A percentile compares a stretch with the other conserved stretches of the same genome.
These are phyloP conservation scores for Tachina fera DNA, from an alignment of 2,888 invertebrate genomes.

Conservation along the genomic window DNA sequence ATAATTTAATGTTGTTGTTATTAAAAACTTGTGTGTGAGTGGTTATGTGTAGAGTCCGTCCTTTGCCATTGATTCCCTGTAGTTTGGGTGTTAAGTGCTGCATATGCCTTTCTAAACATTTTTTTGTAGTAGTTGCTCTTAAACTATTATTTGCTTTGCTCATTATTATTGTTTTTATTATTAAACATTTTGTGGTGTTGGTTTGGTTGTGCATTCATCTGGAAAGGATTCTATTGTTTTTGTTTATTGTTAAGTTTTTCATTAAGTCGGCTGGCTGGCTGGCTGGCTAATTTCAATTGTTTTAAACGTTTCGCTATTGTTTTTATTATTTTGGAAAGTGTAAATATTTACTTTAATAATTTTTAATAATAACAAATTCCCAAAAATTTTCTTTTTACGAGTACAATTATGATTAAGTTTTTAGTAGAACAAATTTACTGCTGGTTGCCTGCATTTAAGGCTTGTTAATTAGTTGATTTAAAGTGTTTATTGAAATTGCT, in stretches of 20 bases:
- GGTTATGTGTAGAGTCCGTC: not conserved
- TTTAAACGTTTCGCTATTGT: not conserved
- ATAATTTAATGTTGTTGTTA: constrained; percentile 41
- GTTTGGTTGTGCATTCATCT: constrained; percentile 13
- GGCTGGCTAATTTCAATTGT: constrained; percentile 23
- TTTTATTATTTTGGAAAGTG: constrained; percentile 37
- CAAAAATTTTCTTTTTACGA: not conserved
- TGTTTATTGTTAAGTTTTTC: constrained; percentile 50
- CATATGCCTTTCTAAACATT: constrained; percentile 73
- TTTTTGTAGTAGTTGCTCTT: constrained; percentile 54
- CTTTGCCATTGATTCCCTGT: not conserved
- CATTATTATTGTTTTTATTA: constrained; percentile 66
- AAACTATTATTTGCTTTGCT: constrained; percentile 76
- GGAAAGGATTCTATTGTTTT: constrained; percentile 38
- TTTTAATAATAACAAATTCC: not conserved
- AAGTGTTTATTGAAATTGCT: not conserved
- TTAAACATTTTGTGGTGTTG: constrained; percentile 56
- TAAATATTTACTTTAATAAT: constrained; percentile 55
- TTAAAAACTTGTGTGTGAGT: constrained; percentile 36
- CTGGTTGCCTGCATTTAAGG: constrained; percentile 23
- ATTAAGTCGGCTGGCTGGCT: constrained; percentile 20
- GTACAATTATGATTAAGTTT: constrained; percentile 21
- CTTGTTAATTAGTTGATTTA: constrained; percentile 10
- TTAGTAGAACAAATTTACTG: not conserved
- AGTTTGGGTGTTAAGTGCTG: constrained; percentile 80